Percentiles rank a stretch among this genome's conserved stretches.
Conservation (phyloP, 2,113 vertebrate genomes). For the Telmatochromis sp. region DNA sequence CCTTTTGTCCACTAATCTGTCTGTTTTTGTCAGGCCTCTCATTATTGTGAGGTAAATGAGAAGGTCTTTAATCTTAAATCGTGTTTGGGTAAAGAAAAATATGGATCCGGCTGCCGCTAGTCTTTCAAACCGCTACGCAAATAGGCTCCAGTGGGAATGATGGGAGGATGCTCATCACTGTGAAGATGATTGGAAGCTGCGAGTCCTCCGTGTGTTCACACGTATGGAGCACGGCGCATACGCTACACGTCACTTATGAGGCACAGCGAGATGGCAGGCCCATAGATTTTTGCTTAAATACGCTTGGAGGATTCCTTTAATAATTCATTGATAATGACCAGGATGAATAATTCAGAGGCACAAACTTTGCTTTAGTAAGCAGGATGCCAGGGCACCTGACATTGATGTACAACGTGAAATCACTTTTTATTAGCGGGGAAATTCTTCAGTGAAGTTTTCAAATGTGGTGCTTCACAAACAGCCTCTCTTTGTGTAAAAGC, state of each 20-base stretch:
- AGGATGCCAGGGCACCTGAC: slow-evolving; percentile 64
- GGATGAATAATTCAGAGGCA: slow-evolving; percentile 72
- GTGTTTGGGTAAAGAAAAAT: background rate
- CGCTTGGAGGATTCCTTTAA: slow-evolving; percentile 73
- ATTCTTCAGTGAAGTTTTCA: slow-evolving; percentile 40
- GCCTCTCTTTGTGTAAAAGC: slow-evolving; percentile 1
- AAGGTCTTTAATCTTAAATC: background rate
- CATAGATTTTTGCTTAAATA: slow-evolving; percentile 77
- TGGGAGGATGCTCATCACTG: slow-evolving; percentile 48
- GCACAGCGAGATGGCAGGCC: slow-evolving; percentile 63
- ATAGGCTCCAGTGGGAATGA: slow-evolving; percentile 42
- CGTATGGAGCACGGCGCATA: slow-evolving; percentile 41
- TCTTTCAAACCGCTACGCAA: slow-evolving; percentile 26
- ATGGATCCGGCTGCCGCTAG: slow-evolving; percentile 23
- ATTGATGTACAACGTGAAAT: slow-evolving; percentile 70
- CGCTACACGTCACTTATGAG: slow-evolving; percentile 64
- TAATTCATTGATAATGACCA: slow-evolving; percentile 79
- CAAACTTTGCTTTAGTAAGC: slow-evolving; percentile 74
- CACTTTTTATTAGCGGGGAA: slow-evolving; percentile 66
- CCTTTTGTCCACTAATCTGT: background rate
- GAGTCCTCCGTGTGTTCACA: slow-evolving; percentile 46
- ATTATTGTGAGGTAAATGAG: background rate
- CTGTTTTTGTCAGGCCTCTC: background rate
- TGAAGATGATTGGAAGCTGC: slow-evolving; percentile 45
- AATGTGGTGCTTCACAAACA: slow-evolving; percentile 17